Evolutionary conservation across 1,140 invertebrate genomes (phyloP), one percentile per base, ranked within the genome.

Genomic region (Zaprionus capensis): DNA sequence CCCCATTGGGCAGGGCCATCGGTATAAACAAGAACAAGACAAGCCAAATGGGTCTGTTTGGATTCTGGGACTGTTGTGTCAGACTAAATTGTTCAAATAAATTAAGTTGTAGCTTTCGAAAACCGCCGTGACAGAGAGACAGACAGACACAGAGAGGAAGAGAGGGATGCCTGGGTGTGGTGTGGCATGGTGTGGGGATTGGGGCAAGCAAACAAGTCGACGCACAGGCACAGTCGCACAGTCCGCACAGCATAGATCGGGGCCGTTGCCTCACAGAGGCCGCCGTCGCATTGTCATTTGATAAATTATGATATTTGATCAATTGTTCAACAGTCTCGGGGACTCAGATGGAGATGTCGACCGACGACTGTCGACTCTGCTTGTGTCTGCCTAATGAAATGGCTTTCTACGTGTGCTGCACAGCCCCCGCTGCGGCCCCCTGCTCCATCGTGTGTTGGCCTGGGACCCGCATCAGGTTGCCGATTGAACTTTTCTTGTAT

Each of bases 271-370:
- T 80, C 74, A 77, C 78, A 85, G 84, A 88, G 85, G 81, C 86
- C 69, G 84, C 73, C 81, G 80, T 81, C 77, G 80, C 87, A 91
- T 91, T 91, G 86, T 91, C 87, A 87, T 91, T 91, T 91, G 87
- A 91, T 91, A 91, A 91, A 91, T 91, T 91, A 91, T 91, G 87
- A 82, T 91, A 91, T 91, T 91, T 91, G 87, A 91, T 91, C 87
- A 91, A 91, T 91, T 91, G 87, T 91, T 91, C 82, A 85, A 63
- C 72, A 69, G 74, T 64, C 75, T 64, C 75, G 69, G 62, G 65
- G 59, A 76, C 65, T 68, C 67, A 59, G 62, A 44, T 65, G 76
- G 20, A 65, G 61, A 41, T 38, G 31, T 57, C 58, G 46, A 12
- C 28, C 56, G 41, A 17, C n/a, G 41, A 44, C 41, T 46, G 41